These are phyloP conservation scores for Cheilosia scutellata DNA, from an alignment of 2,888 invertebrate genomes.

Conservation along the genomic window DNA sequence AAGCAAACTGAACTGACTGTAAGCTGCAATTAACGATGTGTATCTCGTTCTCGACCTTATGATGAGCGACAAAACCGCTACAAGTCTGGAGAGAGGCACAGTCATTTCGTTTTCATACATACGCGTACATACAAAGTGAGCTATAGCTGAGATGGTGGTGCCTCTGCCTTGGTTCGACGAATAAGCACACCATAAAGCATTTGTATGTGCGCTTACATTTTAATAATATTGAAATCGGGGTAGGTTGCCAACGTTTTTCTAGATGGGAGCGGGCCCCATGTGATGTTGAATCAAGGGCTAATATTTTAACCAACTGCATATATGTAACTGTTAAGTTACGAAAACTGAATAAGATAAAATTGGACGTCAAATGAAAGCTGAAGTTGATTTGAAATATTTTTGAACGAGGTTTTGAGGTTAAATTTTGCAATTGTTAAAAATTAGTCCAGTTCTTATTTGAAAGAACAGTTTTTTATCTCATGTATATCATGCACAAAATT, in stretches of 20 bases:
- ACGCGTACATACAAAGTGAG: slow-evolving; percentile 17
- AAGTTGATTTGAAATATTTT: too few species aligned
- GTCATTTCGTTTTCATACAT: neutral
- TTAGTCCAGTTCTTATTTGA: too few species aligned
- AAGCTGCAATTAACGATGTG: slow-evolving; percentile 25
- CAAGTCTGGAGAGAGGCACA: slow-evolving; percentile 31
- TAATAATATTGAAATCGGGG: slow-evolving; percentile 1
- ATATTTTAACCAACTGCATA: neutral
- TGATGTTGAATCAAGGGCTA: neutral
- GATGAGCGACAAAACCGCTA: slow-evolving; percentile 11
- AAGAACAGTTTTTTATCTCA: too few species aligned
- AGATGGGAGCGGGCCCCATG: neutral
- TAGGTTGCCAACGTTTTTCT: slow-evolving; percentile 31
- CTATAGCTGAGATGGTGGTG: neutral
- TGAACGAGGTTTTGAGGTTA: too few species aligned
- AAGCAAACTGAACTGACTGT: slow-evolving; percentile 35
- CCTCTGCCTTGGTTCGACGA: slow-evolving; percentile 24
- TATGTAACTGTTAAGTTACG: too few species aligned
- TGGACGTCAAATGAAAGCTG: too few species aligned
- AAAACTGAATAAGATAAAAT: too few species aligned
- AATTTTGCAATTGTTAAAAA: too few species aligned
- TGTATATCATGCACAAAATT: too few species aligned
- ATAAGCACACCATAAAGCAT: slow-evolving; percentile 19
- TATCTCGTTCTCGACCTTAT: slow-evolving; percentile 33
- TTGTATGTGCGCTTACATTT: slow-evolving; percentile 25